phyloP scores from a whole-genome alignment of 1,140 invertebrate species.

The Bombus cullumanus region DNA sequence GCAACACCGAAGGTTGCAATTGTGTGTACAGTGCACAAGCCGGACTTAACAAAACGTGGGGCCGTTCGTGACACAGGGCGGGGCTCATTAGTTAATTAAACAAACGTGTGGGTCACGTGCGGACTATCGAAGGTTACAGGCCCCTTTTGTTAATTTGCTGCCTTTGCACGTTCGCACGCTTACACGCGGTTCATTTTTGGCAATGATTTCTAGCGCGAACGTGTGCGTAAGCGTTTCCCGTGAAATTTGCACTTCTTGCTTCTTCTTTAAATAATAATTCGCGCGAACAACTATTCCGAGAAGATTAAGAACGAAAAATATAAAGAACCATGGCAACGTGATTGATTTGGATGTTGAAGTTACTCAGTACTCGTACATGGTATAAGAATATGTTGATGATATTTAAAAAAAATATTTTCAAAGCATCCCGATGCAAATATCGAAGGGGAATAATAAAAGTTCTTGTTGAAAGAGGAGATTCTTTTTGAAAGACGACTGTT shows the following conservation, averaged over 20 bases:
- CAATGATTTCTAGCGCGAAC: neutral
- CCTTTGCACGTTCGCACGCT: neutral
- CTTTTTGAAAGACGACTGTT: no score
- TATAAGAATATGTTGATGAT: no score
- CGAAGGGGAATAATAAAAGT: no score
- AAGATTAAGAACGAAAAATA: neutral
- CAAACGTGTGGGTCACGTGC: constrained; percentile 53
- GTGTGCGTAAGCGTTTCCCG: neutral
- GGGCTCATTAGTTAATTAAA: constrained; percentile 76
- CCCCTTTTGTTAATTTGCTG: constrained; percentile 5
- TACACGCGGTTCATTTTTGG: neutral
- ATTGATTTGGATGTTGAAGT: no score
- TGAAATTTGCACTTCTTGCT: neutral
- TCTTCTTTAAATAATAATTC: neutral
- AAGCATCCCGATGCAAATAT: no score
- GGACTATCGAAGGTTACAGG: constrained; percentile 43
- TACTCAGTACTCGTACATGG: no score
- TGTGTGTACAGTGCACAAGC: constrained; percentile 26
- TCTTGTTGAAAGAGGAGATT: no score
- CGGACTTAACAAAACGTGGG: constrained; percentile 25
- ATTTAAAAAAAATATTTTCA: no score
- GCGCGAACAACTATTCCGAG: no score
- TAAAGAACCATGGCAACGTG: neutral
- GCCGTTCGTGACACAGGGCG: constrained; percentile 61
- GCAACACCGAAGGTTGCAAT: constrained; percentile 47